phyloP scores from a whole-genome alignment of 2,113 vertebrate species.

The Chaenocephalus aceratus region DNA sequence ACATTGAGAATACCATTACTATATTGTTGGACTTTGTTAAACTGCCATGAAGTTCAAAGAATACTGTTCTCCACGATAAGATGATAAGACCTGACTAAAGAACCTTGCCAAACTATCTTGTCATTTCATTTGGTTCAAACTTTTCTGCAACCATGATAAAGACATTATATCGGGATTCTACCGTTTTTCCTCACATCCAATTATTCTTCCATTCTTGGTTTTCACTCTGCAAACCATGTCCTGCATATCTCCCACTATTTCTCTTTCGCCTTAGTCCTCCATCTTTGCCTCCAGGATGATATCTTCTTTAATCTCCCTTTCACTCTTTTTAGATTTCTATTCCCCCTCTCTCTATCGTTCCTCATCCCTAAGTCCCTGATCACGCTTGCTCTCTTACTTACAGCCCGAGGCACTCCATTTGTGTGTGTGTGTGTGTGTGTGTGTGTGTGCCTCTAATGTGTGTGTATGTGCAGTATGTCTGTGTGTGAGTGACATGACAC shows the following conservation, averaged over 20 bases:
- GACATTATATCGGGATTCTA: not conserved
- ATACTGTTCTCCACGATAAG: too few species aligned
- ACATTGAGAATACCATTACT: too few species aligned
- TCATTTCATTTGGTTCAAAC: not conserved
- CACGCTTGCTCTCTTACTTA: constrained; percentile 46
- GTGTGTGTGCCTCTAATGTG: constrained; percentile 16
- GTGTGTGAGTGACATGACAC: constrained; percentile 29
- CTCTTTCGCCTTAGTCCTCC: constrained; percentile 3
- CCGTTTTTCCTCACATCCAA: not conserved
- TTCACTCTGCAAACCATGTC: not conserved
- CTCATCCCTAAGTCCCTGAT: constrained; percentile 40
- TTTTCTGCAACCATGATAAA: not conserved
- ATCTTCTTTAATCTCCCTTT: constrained; percentile 47
- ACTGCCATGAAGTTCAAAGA: too few species aligned
- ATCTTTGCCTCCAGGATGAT: constrained; percentile 34
- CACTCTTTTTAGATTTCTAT: constrained; percentile 33
- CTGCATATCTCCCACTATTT: not conserved
- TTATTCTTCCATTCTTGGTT: not conserved
- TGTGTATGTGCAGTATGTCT: not conserved
- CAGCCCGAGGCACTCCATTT: constrained; percentile 48
- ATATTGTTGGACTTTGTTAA: too few species aligned
- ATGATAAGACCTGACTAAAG: too few species aligned
- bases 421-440: constrained; percentile 8
- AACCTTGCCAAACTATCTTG: not conserved
- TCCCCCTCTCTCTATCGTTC: constrained; percentile 18